phyloP scores from a whole-genome alignment of 2,888 invertebrate genomes.

The Monoplex corrugatus region DNA sequence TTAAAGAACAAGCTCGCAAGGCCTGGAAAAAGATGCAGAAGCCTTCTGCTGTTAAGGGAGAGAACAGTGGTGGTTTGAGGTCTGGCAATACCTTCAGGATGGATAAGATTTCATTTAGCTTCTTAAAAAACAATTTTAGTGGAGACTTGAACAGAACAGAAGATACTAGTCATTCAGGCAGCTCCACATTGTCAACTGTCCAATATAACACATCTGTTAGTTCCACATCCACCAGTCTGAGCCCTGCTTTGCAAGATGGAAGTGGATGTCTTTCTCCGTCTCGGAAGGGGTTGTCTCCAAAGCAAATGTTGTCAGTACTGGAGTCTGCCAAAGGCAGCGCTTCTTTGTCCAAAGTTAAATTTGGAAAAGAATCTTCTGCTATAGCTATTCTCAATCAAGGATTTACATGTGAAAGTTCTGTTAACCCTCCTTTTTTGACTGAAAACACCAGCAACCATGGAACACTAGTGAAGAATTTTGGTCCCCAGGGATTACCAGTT shows the following conservation, averaged over 20 bases:
- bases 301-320: constrained; percentile 48
- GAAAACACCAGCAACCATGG: background rate
- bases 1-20: constrained; percentile 10
- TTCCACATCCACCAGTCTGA: no score
- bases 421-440: no score
- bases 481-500: background rate
- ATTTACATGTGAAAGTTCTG: no score
- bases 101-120: background rate
- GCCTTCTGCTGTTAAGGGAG: background rate
- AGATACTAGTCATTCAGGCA: no score
- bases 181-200: no score
- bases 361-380: background rate
- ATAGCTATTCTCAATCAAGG: no score
- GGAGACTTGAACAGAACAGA: background rate
- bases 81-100: constrained; percentile 40
- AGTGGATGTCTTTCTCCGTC: background rate
- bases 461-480: background rate
- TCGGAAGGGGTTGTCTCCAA: constrained; percentile 35
- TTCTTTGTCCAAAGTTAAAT: background rate
- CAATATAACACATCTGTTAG: no score
- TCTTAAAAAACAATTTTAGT: background rate
- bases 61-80: background rate
- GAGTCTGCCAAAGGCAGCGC: constrained; percentile 29
- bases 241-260: no score
- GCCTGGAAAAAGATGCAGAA: background rate